Evolutionary conservation across 2,797 vertebrate genomes (phyloP), one percentile per base, ranked within the genome.

Genomic region (Brachyrhaphis roseni): DNA sequence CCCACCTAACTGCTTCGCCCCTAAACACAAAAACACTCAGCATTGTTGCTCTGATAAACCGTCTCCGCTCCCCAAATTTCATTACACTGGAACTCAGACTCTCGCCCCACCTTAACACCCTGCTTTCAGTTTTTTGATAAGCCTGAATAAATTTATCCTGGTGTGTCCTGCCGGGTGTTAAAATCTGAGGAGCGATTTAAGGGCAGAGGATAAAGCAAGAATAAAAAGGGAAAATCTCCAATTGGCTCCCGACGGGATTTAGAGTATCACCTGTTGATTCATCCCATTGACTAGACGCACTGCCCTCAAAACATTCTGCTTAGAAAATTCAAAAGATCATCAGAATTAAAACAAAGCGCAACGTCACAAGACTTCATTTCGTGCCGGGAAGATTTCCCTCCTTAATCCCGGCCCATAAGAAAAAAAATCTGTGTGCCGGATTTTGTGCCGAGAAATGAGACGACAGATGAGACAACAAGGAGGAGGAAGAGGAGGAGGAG

Each of bases 21-120:
- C 74, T 68, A 57, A 34, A 76, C 55, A 74, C 74, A 57, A 76
- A 74, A 81, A 78, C 81, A 81, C 83, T 79, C 81, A 46, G 82
- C 87, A 86, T 87, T 89, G 90, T 94, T 88, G 84, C 83, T 77
- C 87, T 86, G 89, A 93, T 89, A 94, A 92, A 93, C 88, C 83
- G 10, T 79, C 90, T 86, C 90, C 43, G 11, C 91, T 91, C 85
- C 89, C 87, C 53, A 95, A 93, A 95, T 95, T 85, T 93, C 91
- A 93, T 93, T 93, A 95, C 93, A 95, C 78, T 83, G 77, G 13
- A 87, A 82, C 88, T 79, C 43, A 28, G 74, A 77, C 73, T 79
- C 72, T 72, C 81, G n/a, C 73, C 78, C 72, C 83, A 64, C 51
- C 70, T 28, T 31, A 46, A 59, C 77, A 72, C 20, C 59, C 57